Conservation (phyloP, 2,113 vertebrate genomes). For the Periophthalmodon schlosseri region DNA sequence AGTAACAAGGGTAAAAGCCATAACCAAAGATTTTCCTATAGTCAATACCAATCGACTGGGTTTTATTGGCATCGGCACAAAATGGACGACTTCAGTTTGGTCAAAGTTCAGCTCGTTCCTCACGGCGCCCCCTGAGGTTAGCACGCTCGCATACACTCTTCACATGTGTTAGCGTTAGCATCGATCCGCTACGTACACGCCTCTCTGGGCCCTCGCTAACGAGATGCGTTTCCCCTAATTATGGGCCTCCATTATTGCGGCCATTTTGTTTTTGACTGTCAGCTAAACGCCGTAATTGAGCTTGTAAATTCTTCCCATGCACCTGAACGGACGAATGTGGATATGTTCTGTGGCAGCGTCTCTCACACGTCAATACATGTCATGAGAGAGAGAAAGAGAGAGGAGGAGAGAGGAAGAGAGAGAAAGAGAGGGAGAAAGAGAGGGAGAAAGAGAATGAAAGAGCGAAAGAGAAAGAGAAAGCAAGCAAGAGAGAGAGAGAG, state of each 20-base stretch:
- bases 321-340: not conserved
- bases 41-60: not conserved
- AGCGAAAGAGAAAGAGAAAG: too few relatives aligned
- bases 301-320: slow-evolving; percentile 18
- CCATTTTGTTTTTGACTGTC: slow-evolving; percentile 29
- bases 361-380: not conserved
- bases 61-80: not conserved
- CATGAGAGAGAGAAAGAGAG: not conserved
- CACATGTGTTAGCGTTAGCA: slow-evolving; percentile 22
- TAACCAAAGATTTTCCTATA: not conserved
- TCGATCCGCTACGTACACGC: slow-evolving; percentile 11
- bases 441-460: too few relatives aligned
- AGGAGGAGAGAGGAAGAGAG: too few relatives aligned
- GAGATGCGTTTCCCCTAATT: slow-evolving; percentile 29
- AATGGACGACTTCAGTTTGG: not conserved
- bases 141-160: not conserved
- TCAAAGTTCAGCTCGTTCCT: not conserved
- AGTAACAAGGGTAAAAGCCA: not conserved
- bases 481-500: too few relatives aligned
- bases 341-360: not conserved
- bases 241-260: slow-evolving; percentile 33
- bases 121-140: not conserved
- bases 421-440: too few relatives aligned
- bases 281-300: slow-evolving; percentile 26
- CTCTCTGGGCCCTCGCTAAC: slow-evolving; percentile 28